These are phyloP conservation scores for Eriosoma lanigerum DNA, from an alignment of 1,140 invertebrate species.

Conservation along the genomic window DNA sequence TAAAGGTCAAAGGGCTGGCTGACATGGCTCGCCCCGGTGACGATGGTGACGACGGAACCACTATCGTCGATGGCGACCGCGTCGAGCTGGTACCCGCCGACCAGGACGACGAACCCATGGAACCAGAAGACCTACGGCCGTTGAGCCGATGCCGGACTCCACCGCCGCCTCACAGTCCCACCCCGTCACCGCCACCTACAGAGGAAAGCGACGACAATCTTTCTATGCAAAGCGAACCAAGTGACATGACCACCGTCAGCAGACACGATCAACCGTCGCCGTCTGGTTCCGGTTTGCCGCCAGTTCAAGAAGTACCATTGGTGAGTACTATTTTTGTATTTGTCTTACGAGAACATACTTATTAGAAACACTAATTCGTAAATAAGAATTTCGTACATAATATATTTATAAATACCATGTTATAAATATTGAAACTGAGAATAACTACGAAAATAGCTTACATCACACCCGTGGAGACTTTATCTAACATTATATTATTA, in stretches of 20 bases:
- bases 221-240: slow-evolving; percentile 62
- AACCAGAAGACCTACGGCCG: slow-evolving; percentile 45
- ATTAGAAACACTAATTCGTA: too few relatives aligned
- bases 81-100: slow-evolving; percentile 58
- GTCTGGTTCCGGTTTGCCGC: slow-evolving; percentile 75
- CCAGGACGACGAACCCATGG: slow-evolving; percentile 56
- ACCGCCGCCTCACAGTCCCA: slow-evolving; percentile 57
- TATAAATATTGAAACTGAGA: too few relatives aligned
- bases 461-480: too few relatives aligned
- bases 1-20: slow-evolving; percentile 87
- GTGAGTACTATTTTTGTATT: slow-evolving; percentile 62
- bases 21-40: slow-evolving; percentile 74
- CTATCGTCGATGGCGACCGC: slow-evolving; percentile 51
- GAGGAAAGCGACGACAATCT: slow-evolving; percentile 61
- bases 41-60: slow-evolving; percentile 45
- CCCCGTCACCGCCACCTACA: slow-evolving; percentile 56
- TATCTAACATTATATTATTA: too few relatives aligned
- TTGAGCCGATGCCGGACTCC: slow-evolving; percentile 55
- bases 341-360: neutral
- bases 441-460: too few relatives aligned
- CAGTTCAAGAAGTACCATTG: slow-evolving; percentile 82
- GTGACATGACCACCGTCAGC: slow-evolving; percentile 62
- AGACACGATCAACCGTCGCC: slow-evolving; percentile 68
- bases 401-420: too few relatives aligned
- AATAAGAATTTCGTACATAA: too few relatives aligned